A percentile compares a stretch with the other conserved stretches of the same genome.
These are phyloP conservation scores for Falco concolor DNA, from an alignment of 2,797 vertebrate genomes.

Conservation along the genomic window DNA sequence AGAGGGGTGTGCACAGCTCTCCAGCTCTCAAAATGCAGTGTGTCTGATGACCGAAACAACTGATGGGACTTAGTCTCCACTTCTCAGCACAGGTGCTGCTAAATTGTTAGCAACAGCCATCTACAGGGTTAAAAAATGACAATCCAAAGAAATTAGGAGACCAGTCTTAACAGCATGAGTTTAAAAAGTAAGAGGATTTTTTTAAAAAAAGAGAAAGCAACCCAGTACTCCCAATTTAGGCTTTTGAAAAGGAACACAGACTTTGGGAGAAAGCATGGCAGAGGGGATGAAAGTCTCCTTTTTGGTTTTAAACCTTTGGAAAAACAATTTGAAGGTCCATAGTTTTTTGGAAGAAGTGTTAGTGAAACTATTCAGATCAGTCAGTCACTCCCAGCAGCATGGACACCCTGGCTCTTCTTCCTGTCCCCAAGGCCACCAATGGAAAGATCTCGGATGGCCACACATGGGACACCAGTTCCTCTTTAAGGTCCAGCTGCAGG, in stretches of 20 bases:
- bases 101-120: neutral
- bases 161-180: neutral
- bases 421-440: rapidly evolving
- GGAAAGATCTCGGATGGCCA: neutral
- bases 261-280: neutral
- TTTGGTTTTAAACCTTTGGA: neutral
- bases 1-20: neutral
- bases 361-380: neutral
- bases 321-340: neutral
- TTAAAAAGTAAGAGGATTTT: neutral
- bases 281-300: neutral
- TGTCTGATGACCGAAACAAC: neutral
- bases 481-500: neutral
- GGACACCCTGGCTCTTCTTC: neutral
- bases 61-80: neutral
- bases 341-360: neutral
- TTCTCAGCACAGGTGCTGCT: neutral
- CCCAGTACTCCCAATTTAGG: neutral
- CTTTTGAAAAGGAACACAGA: neutral
- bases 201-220: neutral
- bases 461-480: neutral
- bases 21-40: neutral
- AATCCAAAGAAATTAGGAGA: neutral
- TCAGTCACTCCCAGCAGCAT: neutral
- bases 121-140: neutral